Conservation (phyloP, 2,797 vertebrate species). For the Sebastes taczanowskii region DNA sequence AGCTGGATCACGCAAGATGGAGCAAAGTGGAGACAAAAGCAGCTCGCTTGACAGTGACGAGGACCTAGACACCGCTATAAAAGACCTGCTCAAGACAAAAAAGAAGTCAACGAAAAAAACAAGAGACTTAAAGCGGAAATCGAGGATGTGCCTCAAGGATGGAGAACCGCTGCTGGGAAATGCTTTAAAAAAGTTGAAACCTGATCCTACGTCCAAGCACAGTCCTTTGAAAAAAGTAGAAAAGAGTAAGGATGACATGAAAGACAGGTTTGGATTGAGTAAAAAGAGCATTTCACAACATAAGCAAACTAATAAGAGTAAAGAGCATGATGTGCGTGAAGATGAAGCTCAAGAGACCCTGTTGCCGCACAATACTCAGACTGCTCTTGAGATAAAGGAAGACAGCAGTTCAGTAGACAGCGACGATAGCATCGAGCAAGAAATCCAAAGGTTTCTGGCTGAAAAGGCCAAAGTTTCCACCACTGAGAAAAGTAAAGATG, state of each 20-base stretch:
- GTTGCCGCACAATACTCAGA: background rate
- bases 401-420: conserved; percentile 94
- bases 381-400: conserved; percentile 59
- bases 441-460: conserved; percentile 92
- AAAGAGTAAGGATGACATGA: conserved; percentile 43
- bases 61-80: conserved; percentile 94
- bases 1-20: conserved; percentile 40
- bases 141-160: conserved; percentile 82
- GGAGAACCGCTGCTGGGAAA: conserved; percentile 66
- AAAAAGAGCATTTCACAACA: conserved; percentile 41
- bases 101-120: conserved; percentile 88
- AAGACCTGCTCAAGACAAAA: conserved; percentile 93
- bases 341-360: conserved; percentile 31
- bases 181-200: conserved; percentile 67
- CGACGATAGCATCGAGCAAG: conserved; percentile 95
- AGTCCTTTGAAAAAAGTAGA: conserved; percentile 70
- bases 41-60: conserved; percentile 97
- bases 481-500: conserved; percentile 47
- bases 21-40: conserved; percentile 89
- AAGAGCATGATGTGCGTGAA: conserved; percentile 19
- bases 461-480: conserved; percentile 90
- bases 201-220: conserved; percentile 41
- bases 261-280: conserved; percentile 38
- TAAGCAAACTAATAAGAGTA: conserved; percentile 41
- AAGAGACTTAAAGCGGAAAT: conserved; percentile 82